phyloP scores from a whole-genome alignment of 2,797 vertebrate species.

The Sphaeramia orbicularis region DNA sequence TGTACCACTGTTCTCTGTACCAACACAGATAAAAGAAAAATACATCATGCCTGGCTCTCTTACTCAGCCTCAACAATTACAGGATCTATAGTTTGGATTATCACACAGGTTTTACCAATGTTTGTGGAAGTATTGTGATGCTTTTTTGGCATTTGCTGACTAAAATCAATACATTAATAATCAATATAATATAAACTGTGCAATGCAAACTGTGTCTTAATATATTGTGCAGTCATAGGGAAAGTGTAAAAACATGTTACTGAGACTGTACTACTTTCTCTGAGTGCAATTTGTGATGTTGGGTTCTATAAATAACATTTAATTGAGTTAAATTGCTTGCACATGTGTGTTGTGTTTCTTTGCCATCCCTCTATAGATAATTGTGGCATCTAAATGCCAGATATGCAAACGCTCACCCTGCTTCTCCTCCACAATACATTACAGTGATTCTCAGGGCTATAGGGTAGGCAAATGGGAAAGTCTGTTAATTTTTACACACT shows the following conservation, averaged over 20 bases:
- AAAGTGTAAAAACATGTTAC: too few species aligned
- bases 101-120: too few species aligned
- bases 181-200: too few species aligned
- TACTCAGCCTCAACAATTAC: constrained; percentile 31
- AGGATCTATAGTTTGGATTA: constrained; percentile 12
- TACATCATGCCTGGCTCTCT: constrained; percentile 38
- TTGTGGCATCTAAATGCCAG: constrained; percentile 27
- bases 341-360: not conserved
- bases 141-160: too few species aligned
- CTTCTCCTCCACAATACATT: constrained; percentile 35
- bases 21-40: constrained; percentile 45
- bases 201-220: too few species aligned
- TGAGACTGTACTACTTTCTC: too few species aligned
- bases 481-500: constrained; percentile 28
- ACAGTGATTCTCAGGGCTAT: constrained; percentile 12
- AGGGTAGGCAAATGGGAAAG: constrained; percentile 10
- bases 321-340: too few species aligned
- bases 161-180: too few species aligned
- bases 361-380: constrained; percentile 11
- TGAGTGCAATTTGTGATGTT: too few species aligned
- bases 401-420: constrained; percentile 37
- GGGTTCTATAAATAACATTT: too few species aligned
- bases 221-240: too few species aligned
- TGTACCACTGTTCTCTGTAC: constrained; percentile 38
- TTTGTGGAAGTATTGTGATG: too few species aligned